Conservation (phyloP, 2,888 invertebrate species). For the Piscicola geometra region DNA sequence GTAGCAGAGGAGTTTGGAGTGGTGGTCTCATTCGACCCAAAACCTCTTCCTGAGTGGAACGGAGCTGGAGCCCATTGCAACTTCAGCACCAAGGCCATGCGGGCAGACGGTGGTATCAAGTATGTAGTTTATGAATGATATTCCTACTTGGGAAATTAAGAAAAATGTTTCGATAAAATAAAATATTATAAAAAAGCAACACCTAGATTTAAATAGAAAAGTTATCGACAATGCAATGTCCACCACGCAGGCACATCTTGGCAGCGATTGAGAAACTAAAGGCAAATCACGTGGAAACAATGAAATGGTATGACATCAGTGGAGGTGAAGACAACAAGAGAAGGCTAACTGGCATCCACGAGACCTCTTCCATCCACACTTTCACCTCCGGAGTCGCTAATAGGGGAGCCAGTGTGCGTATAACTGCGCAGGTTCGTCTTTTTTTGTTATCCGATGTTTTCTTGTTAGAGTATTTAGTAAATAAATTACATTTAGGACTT, state of each 20-base stretch:
- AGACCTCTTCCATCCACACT: slow-evolving; percentile 93
- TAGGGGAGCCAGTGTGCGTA: slow-evolving; percentile 87
- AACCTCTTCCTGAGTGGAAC: slow-evolving; percentile 58
- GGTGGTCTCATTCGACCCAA: slow-evolving; percentile 58
- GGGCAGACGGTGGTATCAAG: slow-evolving; percentile 60
- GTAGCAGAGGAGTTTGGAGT: slow-evolving; percentile 61
- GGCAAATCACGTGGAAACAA: slow-evolving; percentile 84
- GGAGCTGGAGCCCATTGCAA: slow-evolving; percentile 86
- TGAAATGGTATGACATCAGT: slow-evolving; percentile 90
- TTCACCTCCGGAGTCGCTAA: slow-evolving; percentile 88
- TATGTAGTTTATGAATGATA: slow-evolving; percentile 43
- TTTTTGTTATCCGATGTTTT: no score
- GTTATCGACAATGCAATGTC: no score
- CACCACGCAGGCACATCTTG: slow-evolving; percentile 80
- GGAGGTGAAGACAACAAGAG: slow-evolving; percentile 93
- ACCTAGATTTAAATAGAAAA: no score
- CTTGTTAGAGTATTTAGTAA: no score
- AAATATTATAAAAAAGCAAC: no score
- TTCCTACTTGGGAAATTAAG: no score
- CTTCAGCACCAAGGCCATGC: slow-evolving; percentile 87
- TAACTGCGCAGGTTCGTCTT: slow-evolving; percentile 69
- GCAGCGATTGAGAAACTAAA: slow-evolving; percentile 90
- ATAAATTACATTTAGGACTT: no score
- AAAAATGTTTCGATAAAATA: no score
- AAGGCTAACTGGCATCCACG: slow-evolving; percentile 83